phyloP scores from a whole-genome alignment of 2,797 vertebrate genomes.

The Tiaroga cobitis region DNA sequence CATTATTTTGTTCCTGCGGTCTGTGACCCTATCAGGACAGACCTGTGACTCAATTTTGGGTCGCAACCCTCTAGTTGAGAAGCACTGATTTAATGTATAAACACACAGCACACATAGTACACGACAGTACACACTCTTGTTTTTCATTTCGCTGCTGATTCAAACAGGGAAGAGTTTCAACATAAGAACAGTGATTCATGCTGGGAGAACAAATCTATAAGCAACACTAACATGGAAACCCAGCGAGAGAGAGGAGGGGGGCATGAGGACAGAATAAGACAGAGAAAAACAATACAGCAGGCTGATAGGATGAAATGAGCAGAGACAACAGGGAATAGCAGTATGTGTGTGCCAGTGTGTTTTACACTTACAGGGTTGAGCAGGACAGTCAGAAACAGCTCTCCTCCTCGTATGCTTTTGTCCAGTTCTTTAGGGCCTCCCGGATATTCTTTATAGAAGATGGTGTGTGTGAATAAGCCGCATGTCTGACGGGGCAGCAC shows the following conservation, averaged over 20 bases:
- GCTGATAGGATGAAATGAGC: slow-evolving; percentile 37
- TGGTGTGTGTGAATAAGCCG: slow-evolving; percentile 97
- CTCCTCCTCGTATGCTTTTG: slow-evolving; percentile 94
- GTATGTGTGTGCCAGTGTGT: slow-evolving; percentile 32
- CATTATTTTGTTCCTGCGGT: background rate
- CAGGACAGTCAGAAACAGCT: slow-evolving; percentile 95
- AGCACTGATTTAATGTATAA: slow-evolving; percentile 2
- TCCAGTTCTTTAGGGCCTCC: slow-evolving; percentile 95
- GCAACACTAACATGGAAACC: slow-evolving; percentile 54
- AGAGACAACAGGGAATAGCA: slow-evolving; percentile 15
- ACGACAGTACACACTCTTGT: slow-evolving; percentile 1
- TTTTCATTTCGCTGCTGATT: slow-evolving; percentile 51
- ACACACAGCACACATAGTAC: slow-evolving; percentile 23
- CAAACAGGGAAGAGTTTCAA: slow-evolving; percentile 44
- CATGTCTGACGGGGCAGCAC: slow-evolving; percentile 98
- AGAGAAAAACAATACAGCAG: slow-evolving; percentile 28
- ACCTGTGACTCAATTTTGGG: slow-evolving; percentile 19
- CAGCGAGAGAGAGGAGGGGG: slow-evolving; percentile 14
- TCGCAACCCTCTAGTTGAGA: background rate
- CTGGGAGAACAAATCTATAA: slow-evolving; percentile 62
- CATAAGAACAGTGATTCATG: slow-evolving; percentile 51
- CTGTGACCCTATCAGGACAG: slow-evolving; percentile 2
- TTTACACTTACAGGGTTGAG: slow-evolving; percentile 91
- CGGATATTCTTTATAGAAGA: slow-evolving; percentile 98
- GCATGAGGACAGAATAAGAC: slow-evolving; percentile 22